These are phyloP conservation scores for Psilopsiagon aurifrons DNA, from an alignment of 2,113 vertebrate species.

Conservation along the genomic window DNA sequence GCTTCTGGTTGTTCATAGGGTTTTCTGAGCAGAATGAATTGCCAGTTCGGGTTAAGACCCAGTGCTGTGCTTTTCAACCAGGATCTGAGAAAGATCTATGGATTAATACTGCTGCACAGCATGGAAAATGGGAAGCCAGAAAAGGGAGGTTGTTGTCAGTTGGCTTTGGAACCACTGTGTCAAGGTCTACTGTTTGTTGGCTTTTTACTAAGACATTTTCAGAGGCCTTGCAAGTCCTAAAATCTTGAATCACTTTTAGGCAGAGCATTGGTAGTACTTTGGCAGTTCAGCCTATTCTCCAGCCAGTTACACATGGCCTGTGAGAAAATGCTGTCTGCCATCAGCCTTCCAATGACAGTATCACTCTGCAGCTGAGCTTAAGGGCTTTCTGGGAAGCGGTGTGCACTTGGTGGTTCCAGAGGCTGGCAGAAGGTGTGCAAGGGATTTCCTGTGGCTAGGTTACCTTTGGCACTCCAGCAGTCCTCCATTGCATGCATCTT, in stretches of 20 bases:
- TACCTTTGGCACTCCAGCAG: not conserved
- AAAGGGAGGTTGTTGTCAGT: not conserved
- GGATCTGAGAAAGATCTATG: not conserved
- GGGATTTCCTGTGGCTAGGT: not conserved
- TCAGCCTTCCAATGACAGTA: not conserved
- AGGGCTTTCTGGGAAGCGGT: not conserved
- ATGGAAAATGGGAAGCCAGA: not conserved
- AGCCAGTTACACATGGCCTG: not conserved
- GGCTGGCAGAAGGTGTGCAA: not conserved
- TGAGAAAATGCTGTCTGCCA: not conserved
- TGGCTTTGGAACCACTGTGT: not conserved
- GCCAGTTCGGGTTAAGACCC: not conserved
- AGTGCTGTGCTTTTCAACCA: not conserved
- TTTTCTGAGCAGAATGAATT: not conserved
- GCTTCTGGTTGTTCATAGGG: not conserved
- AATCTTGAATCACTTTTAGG: not conserved
- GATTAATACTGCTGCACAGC: not conserved
- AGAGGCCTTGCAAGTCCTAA: not conserved
- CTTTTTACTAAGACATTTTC: not conserved
- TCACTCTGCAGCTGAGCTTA: not conserved
- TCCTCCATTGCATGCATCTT: not conserved
- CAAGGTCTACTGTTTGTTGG: not conserved
- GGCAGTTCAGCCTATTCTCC: not conserved
- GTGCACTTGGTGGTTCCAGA: not conserved
- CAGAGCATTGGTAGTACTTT: accelerated